Evolutionary conservation across 2,113 vertebrate species (phyloP).

Genomic region (Calyptommatus sinebrachiatus): DNA sequence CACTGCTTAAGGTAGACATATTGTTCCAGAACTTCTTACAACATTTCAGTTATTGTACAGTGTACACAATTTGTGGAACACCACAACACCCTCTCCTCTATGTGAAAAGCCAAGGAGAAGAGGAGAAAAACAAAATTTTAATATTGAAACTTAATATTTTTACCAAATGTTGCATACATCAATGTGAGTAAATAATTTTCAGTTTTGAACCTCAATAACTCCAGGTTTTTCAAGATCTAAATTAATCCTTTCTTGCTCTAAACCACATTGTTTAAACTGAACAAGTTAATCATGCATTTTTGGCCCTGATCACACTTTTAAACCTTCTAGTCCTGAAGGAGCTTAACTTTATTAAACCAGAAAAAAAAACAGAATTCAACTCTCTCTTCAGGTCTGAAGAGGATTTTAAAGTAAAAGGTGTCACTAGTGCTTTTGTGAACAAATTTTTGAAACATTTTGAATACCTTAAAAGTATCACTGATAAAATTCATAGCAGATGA

Average conservation of each 20-base stretch:
- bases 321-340: no score
- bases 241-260: neutral
- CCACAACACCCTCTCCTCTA: conserved; percentile 32
- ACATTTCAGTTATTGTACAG: conserved; percentile 55
- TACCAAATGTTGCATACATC: neutral
- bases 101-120: neutral
- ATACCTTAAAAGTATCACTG: conserved; percentile 4
- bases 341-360: no score
- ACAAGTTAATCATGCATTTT: neutral
- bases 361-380: no score
- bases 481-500: neutral
- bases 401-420: no score
- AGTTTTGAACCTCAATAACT: conserved; percentile 37
- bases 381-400: no score
- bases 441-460: conserved; percentile 15
- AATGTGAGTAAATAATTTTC: conserved; percentile 1
- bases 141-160: conserved; percentile 20
- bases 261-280: neutral
- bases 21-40: conserved; percentile 78
- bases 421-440: neutral
- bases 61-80: conserved; percentile 52
- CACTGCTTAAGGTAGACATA: conserved; percentile 74
- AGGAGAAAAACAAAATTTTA: conserved; percentile 44
- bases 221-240: conserved; percentile 21
- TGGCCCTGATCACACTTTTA: no score